A percentile compares a stretch with the other conserved stretches of the same genome.
These are phyloP conservation scores for Pilophorus perplexus DNA, from an alignment of 2,888 invertebrate genomes.

Conservation along the genomic window DNA sequence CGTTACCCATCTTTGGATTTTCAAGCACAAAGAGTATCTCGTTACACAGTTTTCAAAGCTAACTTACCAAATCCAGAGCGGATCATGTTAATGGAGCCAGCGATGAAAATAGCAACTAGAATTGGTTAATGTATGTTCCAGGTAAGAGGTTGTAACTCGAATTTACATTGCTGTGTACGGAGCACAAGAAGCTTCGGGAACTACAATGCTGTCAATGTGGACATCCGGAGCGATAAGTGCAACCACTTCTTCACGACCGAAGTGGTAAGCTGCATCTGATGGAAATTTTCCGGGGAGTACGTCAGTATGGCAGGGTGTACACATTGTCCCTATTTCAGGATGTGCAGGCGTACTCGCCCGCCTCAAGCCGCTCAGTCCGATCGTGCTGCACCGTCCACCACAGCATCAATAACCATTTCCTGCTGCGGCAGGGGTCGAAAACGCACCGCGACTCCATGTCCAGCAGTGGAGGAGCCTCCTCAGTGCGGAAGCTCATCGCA, in stretches of 20 bases:
- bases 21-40: too few relatives aligned
- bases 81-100: too few relatives aligned
- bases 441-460: constrained; percentile 62
- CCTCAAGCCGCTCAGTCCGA: constrained; percentile 56
- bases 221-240: constrained; percentile 36
- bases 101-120: too few relatives aligned
- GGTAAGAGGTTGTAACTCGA: neutral
- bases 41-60: too few relatives aligned
- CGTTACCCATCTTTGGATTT: too few relatives aligned
- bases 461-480: constrained; percentile 73
- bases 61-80: too few relatives aligned
- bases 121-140: too few relatives aligned
- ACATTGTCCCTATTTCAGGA: constrained; percentile 40
- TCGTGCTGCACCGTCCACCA: constrained; percentile 56
- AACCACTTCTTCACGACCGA: constrained; percentile 42
- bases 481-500: constrained; percentile 70
- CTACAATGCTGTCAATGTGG: constrained; percentile 36
- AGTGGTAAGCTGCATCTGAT: constrained; percentile 28
- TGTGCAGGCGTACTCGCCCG: constrained; percentile 43
- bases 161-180: constrained; percentile 21
- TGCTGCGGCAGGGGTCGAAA: constrained; percentile 50
- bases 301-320: too few relatives aligned
- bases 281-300: neutral
- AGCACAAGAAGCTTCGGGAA: constrained; percentile 42
- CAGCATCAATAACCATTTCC: constrained; percentile 49